phyloP scores from a whole-genome alignment of 2,888 invertebrate genomes.

The Rhagonycha lutea region DNA sequence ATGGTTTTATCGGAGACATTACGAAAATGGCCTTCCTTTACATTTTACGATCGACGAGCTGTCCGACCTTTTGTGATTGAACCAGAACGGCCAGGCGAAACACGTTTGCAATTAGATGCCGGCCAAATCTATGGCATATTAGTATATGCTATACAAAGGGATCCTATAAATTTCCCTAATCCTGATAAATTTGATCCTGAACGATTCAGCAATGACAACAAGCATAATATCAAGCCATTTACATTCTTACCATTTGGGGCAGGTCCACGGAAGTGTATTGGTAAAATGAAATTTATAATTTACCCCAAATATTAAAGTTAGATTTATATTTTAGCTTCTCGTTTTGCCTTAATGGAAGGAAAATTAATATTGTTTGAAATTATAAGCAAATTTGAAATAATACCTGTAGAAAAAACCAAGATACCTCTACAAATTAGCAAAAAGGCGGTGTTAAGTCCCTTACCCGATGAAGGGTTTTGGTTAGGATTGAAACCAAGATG shows the following conservation, averaged over 20 bases:
- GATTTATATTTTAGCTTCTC: constrained; percentile 17
- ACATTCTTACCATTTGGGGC: constrained; percentile 59
- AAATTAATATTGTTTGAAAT: constrained; percentile 36
- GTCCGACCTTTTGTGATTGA: constrained; percentile 54
- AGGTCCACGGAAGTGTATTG: constrained; percentile 50
- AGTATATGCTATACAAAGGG: constrained; percentile 58
- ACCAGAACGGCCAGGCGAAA: constrained; percentile 21
- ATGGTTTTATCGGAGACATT: constrained; percentile 58
- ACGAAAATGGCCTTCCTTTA: constrained; percentile 57
- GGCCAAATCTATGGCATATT: constrained; percentile 52
- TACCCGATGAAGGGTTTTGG: constrained; percentile 40
- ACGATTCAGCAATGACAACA: constrained; percentile 59
- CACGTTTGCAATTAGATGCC: constrained; percentile 21
- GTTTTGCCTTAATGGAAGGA: constrained; percentile 41
- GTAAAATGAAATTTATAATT: constrained; percentile 22
- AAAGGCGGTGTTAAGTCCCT: constrained; percentile 31
- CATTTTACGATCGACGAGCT: constrained; percentile 58
- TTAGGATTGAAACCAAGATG: constrained; percentile 28
- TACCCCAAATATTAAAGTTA: background rate
- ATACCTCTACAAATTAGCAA: constrained; percentile 40
- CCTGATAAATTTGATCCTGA: constrained; percentile 59
- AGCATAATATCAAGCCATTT: constrained; percentile 56
- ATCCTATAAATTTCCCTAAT: constrained; percentile 59
- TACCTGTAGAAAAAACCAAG: constrained; percentile 40
- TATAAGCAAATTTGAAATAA: constrained; percentile 43